Evolutionary conservation across 92 coral and sea anemone species (phyloP).

Genomic region (Pocillopora grandis): DNA sequence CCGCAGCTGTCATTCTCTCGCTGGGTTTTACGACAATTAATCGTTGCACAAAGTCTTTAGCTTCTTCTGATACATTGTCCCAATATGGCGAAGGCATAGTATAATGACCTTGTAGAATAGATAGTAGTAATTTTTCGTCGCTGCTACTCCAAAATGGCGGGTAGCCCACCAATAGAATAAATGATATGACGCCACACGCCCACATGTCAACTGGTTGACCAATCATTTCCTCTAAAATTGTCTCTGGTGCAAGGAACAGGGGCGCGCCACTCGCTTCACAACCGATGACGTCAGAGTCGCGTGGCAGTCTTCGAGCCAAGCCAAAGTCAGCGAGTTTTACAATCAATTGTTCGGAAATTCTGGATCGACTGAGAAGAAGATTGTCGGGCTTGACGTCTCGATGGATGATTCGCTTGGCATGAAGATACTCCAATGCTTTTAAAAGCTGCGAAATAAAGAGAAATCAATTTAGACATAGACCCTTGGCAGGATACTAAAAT

Average conservation of each 20-base stretch:
- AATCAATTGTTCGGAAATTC: slow-evolving; percentile 48
- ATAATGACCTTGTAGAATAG: slow-evolving; percentile 81
- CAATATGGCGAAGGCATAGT: slow-evolving; percentile 65
- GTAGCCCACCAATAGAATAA: slow-evolving; percentile 79
- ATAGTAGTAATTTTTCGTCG: slow-evolving; percentile 75
- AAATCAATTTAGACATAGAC: neutral
- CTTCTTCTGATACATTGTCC: slow-evolving; percentile 68
- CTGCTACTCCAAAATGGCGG: slow-evolving; percentile 96
- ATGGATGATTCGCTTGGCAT: slow-evolving; percentile 77
- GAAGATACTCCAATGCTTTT: slow-evolving; percentile 81
- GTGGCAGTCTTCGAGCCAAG: slow-evolving; percentile 72
- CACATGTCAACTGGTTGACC: slow-evolving; percentile 95
- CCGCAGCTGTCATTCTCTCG: slow-evolving; percentile 66
- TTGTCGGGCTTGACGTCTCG: slow-evolving; percentile 97
- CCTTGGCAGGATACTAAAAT: neutral
- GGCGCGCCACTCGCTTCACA: slow-evolving; percentile 92
- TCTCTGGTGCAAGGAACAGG: slow-evolving; percentile 94
- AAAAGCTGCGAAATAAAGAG: slow-evolving; percentile 51
- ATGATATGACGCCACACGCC: slow-evolving; percentile 89
- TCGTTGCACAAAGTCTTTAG: slow-evolving; percentile 74
- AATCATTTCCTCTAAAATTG: slow-evolving; percentile 81
- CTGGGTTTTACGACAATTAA: slow-evolving; percentile 68
- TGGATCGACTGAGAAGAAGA: slow-evolving; percentile 59
- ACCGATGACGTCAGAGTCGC: slow-evolving; percentile 62
- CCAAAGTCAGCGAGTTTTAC: slow-evolving; percentile 93